phyloP scores from a whole-genome alignment of 2,797 vertebrate species.

The Telmatherina bonti region DNA sequence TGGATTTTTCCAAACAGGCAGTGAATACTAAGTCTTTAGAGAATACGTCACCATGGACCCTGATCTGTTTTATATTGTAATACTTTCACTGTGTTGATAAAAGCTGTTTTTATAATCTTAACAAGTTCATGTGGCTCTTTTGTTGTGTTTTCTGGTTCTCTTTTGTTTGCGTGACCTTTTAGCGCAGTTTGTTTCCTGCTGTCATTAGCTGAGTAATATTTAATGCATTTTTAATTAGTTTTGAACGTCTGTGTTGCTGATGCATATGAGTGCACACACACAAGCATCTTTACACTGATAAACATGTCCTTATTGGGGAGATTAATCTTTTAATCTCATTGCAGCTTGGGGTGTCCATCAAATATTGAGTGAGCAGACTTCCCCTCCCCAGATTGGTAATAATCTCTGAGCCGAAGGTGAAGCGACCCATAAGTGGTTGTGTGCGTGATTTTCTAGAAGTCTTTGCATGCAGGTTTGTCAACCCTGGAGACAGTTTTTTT shows the following conservation, averaged over 20 bases:
- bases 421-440: constrained; percentile 50
- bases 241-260: constrained; percentile 15
- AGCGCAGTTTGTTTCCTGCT: constrained; percentile 18
- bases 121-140: neutral
- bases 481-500: constrained; percentile 29
- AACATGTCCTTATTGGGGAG: constrained; percentile 59
- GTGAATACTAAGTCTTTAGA: neutral
- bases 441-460: constrained; percentile 10
- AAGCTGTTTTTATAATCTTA: neutral
- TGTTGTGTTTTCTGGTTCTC: neutral
- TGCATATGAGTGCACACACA: constrained; percentile 4
- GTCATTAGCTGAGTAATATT: constrained; percentile 24
- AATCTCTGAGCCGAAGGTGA: constrained; percentile 55
- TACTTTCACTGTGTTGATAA: neutral
- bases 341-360: constrained; percentile 71
- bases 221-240: constrained; percentile 54
- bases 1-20: too few species aligned
- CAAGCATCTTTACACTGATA: constrained; percentile 40
- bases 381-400: constrained; percentile 59
- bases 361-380: constrained; percentile 81
- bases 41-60: neutral
- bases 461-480: constrained; percentile 12
- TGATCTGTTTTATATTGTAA: neutral
- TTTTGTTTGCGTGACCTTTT: constrained; percentile 22
- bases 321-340: constrained; percentile 77